A percentile compares a stretch with the other conserved stretches of the same genome.
phyloP scores from a whole-genome alignment of 2,113 vertebrate species.

The Lynx canadensis region DNA sequence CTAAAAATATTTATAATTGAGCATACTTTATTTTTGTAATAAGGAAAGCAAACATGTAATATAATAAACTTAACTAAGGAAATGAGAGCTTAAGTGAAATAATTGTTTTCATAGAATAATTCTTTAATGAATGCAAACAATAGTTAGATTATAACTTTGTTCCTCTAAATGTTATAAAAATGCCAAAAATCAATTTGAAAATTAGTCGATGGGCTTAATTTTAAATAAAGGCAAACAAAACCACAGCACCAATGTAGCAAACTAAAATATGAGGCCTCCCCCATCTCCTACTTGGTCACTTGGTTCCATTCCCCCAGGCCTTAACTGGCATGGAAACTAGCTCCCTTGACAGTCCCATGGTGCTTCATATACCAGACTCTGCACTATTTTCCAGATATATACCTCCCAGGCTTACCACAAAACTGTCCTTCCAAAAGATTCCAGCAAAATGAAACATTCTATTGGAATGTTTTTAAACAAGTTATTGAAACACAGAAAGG shows the following conservation, averaged over 20 bases:
- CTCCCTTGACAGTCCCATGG: background rate
- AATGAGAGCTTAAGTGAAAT: background rate
- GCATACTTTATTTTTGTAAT: background rate
- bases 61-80: slow-evolving; percentile 3
- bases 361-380: background rate
- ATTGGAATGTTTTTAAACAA: slow-evolving; percentile 49
- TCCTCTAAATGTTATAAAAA: background rate
- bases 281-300: background rate
- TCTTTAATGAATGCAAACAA: slow-evolving; percentile 11
- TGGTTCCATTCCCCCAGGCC: slow-evolving; percentile 21
- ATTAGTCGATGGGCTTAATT: background rate
- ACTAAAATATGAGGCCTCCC: background rate
- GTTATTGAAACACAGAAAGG: slow-evolving; percentile 57
- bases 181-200: slow-evolving; percentile 27
- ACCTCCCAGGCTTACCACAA: slow-evolving; percentile 56
- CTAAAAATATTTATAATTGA: background rate
- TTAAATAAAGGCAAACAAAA: slow-evolving; percentile 51
- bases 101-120: background rate
- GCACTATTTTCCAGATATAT: slow-evolving; percentile 53
- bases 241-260: background rate
- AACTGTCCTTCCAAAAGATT: slow-evolving; percentile 46
- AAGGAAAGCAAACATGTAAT: slow-evolving; percentile 6
- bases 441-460: slow-evolving; percentile 63
- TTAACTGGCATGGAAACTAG: background rate
- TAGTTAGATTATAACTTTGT: background rate